Evolutionary conservation across 2,888 invertebrate species (phyloP), one percentile per base, ranked within the genome.

Genomic region (Eupeodes luniger): DNA sequence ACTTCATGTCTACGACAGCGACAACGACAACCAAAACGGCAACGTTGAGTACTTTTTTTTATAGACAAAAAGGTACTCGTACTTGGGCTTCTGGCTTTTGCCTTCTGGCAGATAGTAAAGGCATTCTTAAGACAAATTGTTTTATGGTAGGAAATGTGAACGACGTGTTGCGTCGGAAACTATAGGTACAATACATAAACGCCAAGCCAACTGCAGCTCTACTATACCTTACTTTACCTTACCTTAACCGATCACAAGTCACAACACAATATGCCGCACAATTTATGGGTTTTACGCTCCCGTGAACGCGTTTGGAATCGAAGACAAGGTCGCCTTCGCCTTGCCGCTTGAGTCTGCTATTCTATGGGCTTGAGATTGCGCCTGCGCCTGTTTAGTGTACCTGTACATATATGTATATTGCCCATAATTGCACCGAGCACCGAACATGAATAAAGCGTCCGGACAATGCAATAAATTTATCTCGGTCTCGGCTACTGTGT

Each of bases 261-360:
- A 84, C 70, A 53, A 70, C 19, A 72, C 59, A 81, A 66, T 77
- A 70, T 59, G 51, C 76, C 64, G 75, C 85, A 64, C 85, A 84
- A 88, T 85, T 88, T 88, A 88, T 88, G 88, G 75, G 81, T 88
- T 81, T 88, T 85, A 81, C 88, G 88, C 84, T 88, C 88, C 81
- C 88, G 78, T 85, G 81, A 85, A 88, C 81, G 85, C 78, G 81
- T 70, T 69, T 59, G 57, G 88, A 88, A 85, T 85, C 69, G 88
- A 85, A 85, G 88, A 85, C 88, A 88, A 88, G 88, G 88, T 88
- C 88, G 84, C 78, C 66, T 36, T 67, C 16, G 67, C 34, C 70
- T 70, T 19, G 40, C 55, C 19, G 59, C 57, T 5, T 51, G 14
- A 2, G 57, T 27, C 36, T 61, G 61, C 61, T 40, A 40, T 27